A percentile compares a stretch with the other conserved stretches of the same genome.
These are phyloP conservation scores for Pongo pygmaeus DNA, from an alignment of 2,113 vertebrate species.

Conservation along the genomic window DNA sequence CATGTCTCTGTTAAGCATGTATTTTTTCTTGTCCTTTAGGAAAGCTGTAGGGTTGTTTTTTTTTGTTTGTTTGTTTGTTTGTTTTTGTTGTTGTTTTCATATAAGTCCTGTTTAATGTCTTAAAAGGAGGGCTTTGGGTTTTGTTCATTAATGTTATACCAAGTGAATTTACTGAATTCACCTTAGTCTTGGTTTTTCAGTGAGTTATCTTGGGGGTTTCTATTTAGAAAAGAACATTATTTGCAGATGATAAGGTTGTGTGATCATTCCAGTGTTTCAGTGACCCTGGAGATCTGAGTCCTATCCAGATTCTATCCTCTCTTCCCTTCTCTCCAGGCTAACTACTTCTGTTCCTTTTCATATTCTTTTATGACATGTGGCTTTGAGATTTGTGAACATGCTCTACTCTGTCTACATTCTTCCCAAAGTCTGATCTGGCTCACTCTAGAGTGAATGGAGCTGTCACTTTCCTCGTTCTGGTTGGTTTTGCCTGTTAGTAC, in stretches of 20 bases:
- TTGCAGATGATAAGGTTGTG: background rate
- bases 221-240: background rate
- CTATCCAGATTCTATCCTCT: background rate
- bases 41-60: background rate
- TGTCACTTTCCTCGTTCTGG: background rate
- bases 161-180: background rate
- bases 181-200: background rate
- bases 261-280: background rate
- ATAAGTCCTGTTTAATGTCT: background rate
- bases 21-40: background rate
- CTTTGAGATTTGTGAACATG: slow-evolving; percentile 5
- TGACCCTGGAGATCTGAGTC: background rate
- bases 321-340: background rate
- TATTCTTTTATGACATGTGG: background rate
- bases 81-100: too few relatives aligned
- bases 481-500: background rate
- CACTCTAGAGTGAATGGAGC: background rate
- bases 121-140: background rate
- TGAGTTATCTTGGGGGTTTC: background rate
- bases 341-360: background rate
- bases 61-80: too few relatives aligned
- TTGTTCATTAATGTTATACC: background rate
- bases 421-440: background rate
- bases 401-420: background rate
- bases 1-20: background rate